phyloP scores from a whole-genome alignment of 1,140 invertebrate genomes.

The Phymastichus coffea region DNA sequence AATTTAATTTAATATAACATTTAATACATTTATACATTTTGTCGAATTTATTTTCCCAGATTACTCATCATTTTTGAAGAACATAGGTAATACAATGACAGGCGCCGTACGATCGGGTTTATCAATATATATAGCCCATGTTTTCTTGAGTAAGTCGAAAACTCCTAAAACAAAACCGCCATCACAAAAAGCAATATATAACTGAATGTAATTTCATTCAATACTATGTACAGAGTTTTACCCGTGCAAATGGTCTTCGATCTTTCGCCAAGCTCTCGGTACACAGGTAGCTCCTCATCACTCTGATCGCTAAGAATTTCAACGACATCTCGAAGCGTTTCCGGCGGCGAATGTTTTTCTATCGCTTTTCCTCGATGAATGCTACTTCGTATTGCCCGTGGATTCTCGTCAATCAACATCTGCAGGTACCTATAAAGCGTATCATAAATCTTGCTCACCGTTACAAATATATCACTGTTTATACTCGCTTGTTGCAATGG shows the following conservation, averaged over 20 bases:
- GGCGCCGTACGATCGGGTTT: constrained; percentile 66
- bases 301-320: constrained; percentile 73
- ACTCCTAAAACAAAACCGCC: too few relatives aligned
- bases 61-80: constrained; percentile 45
- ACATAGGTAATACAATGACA: constrained; percentile 64
- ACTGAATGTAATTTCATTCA: not conserved
- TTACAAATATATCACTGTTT: constrained; percentile 72
- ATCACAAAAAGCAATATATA: too few relatives aligned
- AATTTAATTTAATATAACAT: too few relatives aligned
- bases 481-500: constrained; percentile 75
- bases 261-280: constrained; percentile 64
- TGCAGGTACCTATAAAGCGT: too few relatives aligned
- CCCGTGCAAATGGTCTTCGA: constrained; percentile 77
- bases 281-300: constrained; percentile 66
- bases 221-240: constrained; percentile 41
- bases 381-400: constrained; percentile 71
- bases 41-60: too few relatives aligned
- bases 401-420: too few relatives aligned
- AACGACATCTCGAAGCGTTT: constrained; percentile 62
- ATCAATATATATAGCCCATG: constrained; percentile 71
- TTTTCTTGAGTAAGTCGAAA: constrained; percentile 68
- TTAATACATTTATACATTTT: too few relatives aligned
- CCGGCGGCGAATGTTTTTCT: constrained; percentile 57
- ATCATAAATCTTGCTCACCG: constrained; percentile 65
- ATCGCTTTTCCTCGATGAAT: constrained; percentile 64